Percentiles rank a stretch among this genome's conserved stretches.
Evolutionary conservation across 2,888 invertebrate species (phyloP).

Genomic region (Hypena proboscidalis): DNA sequence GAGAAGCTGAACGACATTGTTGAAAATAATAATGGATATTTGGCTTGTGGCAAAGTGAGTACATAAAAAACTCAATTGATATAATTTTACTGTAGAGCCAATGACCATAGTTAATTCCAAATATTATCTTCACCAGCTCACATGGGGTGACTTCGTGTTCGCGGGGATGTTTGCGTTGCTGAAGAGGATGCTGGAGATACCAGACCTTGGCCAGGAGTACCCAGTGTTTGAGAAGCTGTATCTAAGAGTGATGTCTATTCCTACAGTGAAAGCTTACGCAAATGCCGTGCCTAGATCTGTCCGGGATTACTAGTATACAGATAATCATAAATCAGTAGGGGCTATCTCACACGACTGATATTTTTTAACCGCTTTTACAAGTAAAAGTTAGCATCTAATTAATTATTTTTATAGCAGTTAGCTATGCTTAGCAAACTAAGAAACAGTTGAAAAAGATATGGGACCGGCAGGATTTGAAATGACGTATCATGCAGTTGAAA

Average conservation of each 20-base stretch:
- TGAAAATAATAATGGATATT: constrained; percentile 47
- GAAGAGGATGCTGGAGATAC: constrained; percentile 42
- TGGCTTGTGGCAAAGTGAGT: constrained; percentile 52
- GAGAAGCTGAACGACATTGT: constrained; percentile 45
- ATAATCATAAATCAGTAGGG: too few species aligned
- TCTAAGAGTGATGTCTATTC: constrained; percentile 52
- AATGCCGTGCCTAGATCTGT: constrained; percentile 43
- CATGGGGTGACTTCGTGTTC: constrained; percentile 54
- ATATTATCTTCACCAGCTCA: constrained; percentile 42
- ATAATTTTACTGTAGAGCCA: background rate
- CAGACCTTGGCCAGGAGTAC: constrained; percentile 59
- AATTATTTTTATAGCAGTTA: too few species aligned
- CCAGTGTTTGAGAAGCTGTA: constrained; percentile 61
- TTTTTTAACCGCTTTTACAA: too few species aligned
- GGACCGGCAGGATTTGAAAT: too few species aligned
- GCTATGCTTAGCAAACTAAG: too few species aligned
- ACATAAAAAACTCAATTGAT: background rate
- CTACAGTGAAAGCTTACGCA: constrained; percentile 66
- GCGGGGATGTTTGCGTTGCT: constrained; percentile 50
- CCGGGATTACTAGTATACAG: constrained; percentile 7
- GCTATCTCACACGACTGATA: too few species aligned
- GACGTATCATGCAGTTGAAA: too few species aligned
- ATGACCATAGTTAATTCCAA: background rate
- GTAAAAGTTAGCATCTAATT: too few species aligned
- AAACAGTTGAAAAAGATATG: too few species aligned